Evolutionary conservation across 2,888 invertebrate species (phyloP), one percentile per base, ranked within the genome.

Genomic region (Smittia sp.): DNA sequence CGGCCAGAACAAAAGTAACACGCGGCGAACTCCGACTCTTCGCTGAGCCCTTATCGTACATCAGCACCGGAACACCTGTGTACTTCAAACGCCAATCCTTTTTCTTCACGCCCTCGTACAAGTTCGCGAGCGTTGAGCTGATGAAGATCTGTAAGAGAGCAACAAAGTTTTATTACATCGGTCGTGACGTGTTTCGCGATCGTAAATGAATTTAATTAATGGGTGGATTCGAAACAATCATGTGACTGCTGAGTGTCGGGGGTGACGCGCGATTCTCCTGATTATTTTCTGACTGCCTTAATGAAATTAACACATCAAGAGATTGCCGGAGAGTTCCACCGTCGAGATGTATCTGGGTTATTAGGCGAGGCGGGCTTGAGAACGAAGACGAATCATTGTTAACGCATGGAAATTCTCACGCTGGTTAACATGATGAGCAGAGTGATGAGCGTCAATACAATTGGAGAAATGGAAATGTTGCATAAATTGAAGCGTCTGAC

Each of bases 1-100:
- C 92, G 1, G 91, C 90, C 69, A 92, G 80, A 1, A 90, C 85
- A 52, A 92, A 86, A 76, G 89, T 88, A 11, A 92, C 87, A 24
- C 87, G 85, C 32, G 90, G 85, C 77, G 88, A 87, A 75, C 86
- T 85, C 74, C 91, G 83, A 20, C 90, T 86, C 74, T 89, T 84
- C 11, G 91, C 89, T 78, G 90, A 90, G 0, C 93, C 93, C 54
- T 87, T 86, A 81, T 93, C 92, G 75, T 92, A 85, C 4, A 93
- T 83, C 11, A 93, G 85, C 1, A 92, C 88, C 0, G 92, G 93
- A 73, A 93, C 89, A 15, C 93, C 93, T 0, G 91, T 91, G 80
- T 88, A 89, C 75, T 88, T 86, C 67, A 92, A 84, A 76, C 88
- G 86, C 93, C 93, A 93, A 69, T 86, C 85, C 75, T 85, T 84